A percentile compares a stretch with the other conserved stretches of the same genome.
Conservation (phyloP, 2,888 invertebrate species). For the Ariolimax columbianus region DNA sequence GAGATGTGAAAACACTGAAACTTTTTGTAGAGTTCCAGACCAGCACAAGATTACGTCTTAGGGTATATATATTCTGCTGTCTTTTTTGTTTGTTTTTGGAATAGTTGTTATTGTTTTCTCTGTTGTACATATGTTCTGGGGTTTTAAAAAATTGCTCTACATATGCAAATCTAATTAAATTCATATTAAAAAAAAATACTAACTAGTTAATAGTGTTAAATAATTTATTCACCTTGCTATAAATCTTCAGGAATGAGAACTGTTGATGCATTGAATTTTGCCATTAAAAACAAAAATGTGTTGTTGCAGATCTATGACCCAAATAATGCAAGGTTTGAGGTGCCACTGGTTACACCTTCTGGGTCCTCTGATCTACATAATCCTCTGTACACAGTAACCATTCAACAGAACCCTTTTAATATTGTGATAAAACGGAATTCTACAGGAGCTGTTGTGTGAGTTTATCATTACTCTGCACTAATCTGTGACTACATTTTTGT, state of each 20-base stretch:
- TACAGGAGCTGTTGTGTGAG: conserved; percentile 52
- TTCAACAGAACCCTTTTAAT: conserved; percentile 50
- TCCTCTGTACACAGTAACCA: conserved; percentile 49
- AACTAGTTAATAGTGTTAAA: too few species aligned
- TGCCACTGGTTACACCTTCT: conserved; percentile 46
- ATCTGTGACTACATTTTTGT: neutral
- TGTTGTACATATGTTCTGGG: too few species aligned
- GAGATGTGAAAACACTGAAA: conserved; percentile 40
- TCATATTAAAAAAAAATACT: too few species aligned
- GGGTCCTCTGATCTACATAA: conserved; percentile 1
- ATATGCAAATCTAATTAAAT: too few species aligned
- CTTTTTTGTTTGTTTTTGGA: neutral
- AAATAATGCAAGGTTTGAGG: conserved; percentile 49
- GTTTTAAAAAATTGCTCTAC: too few species aligned
- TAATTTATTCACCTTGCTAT: neutral
- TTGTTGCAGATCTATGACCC: conserved; percentile 52
- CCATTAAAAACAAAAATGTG: neutral
- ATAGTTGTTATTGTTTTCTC: neutral
- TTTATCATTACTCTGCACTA: neutral
- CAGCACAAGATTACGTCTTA: conserved; percentile 27
- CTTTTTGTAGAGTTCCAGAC: conserved; percentile 42
- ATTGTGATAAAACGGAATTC: conserved; percentile 46
- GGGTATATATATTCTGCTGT: conserved; percentile 11
- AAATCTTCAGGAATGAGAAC: neutral
- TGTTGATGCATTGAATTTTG: neutral